Percentiles rank a stretch among this genome's conserved stretches.
phyloP scores from a whole-genome alignment of 2,888 invertebrate genomes.

The Agrenia bidenticulata region DNA sequence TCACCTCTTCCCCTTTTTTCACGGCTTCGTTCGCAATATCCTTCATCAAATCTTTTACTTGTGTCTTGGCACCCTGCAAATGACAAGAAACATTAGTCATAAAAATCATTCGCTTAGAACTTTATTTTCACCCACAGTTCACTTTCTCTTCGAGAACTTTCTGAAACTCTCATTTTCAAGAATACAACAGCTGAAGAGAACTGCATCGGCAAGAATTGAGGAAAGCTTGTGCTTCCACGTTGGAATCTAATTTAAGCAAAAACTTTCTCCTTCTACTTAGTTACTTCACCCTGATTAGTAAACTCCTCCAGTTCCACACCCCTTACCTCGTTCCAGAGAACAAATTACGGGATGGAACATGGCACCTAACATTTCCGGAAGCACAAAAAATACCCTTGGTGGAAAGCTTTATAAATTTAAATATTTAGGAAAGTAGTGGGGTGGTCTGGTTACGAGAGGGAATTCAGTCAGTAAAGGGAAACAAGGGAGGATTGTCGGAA shows the following conservation, averaged over 20 bases:
- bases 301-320: too few species aligned
- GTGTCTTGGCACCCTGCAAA: constrained; percentile 46
- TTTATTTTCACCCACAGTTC: neutral
- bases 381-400: too few species aligned
- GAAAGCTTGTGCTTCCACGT: neutral
- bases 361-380: too few species aligned
- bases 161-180: constrained; percentile 1
- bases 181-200: too few species aligned
- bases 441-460: too few species aligned
- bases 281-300: too few species aligned
- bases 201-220: neutral
- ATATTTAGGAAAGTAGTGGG: too few species aligned
- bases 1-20: constrained; percentile 47
- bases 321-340: too few species aligned
- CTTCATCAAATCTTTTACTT: constrained; percentile 49
- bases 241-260: neutral
- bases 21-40: constrained; percentile 44
- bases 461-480: too few species aligned
- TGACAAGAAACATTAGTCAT: constrained; percentile 2
- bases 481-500: too few species aligned
- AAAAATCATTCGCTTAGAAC: constrained; percentile 4
- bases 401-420: too few species aligned
- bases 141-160: neutral
- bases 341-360: too few species aligned
- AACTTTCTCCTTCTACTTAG: neutral